Conservation (phyloP, 2,113 vertebrate species). For the Solea solea region DNA sequence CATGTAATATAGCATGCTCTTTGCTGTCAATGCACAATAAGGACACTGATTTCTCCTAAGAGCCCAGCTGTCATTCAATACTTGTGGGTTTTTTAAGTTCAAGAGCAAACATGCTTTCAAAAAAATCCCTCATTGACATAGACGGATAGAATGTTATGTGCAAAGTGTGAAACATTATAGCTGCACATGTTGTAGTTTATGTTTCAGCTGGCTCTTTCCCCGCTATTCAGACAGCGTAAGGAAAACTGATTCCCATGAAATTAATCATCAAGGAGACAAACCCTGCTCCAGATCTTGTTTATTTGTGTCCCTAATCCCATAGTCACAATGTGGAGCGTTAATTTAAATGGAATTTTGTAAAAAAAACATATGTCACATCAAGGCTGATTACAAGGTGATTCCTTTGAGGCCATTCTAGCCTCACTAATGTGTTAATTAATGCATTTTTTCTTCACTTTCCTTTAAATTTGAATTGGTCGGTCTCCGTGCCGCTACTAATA, state of each 20-base stretch:
- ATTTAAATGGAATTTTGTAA: too few species aligned
- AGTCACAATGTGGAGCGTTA: too few species aligned
- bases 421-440: not conserved
- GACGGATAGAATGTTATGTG: conserved; percentile 11
- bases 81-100: conserved; percentile 32
- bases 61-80: conserved; percentile 40
- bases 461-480: conserved; percentile 8
- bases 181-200: conserved; percentile 10
- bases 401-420: not conserved
- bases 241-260: conserved; percentile 16
- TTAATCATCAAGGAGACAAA: conserved; percentile 18
- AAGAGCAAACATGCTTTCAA: conserved; percentile 33
- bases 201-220: conserved; percentile 14
- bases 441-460: not conserved
- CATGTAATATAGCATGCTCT: conserved; percentile 15
- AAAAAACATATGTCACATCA: too few species aligned
- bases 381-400: too few species aligned
- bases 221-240: conserved; percentile 5
- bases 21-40: conserved; percentile 20
- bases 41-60: conserved; percentile 21
- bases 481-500: not conserved
- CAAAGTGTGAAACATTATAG: conserved; percentile 29
- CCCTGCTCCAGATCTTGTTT: too few species aligned
- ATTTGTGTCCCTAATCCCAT: too few species aligned
- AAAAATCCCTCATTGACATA: conserved; percentile 35